phyloP scores from a whole-genome alignment of 2,888 invertebrate genomes.

The Gisinianus flammeolus region DNA sequence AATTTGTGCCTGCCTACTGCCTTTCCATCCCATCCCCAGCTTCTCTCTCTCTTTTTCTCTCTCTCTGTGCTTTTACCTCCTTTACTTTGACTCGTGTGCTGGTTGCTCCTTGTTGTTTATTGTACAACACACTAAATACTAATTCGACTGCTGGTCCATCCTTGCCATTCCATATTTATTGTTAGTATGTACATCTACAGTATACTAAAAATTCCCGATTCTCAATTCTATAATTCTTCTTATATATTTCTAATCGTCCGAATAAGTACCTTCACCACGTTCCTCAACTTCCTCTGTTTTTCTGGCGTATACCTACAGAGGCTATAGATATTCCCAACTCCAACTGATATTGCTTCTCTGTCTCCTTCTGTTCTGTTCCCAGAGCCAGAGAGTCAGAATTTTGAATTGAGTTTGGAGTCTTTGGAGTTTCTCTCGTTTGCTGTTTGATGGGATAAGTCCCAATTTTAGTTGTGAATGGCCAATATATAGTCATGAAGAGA shows the following conservation, averaged over 20 bases:
- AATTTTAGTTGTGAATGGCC: background rate
- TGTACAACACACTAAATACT: background rate
- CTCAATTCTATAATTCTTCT: background rate
- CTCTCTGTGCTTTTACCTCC: constrained; percentile 14
- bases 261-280: constrained; percentile 31
- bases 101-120: constrained; percentile 24
- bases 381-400: background rate
- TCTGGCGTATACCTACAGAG: background rate
- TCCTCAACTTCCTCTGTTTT: constrained; percentile 9
- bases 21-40: too few relatives aligned
- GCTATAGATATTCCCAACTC: background rate
- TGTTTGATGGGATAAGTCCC: background rate
- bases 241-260: constrained; percentile 24
- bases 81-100: constrained; percentile 28
- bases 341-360: background rate
- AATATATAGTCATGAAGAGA: background rate
- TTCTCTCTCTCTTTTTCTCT: too few relatives aligned
- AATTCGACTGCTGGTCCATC: background rate
- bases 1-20: constrained; percentile 37
- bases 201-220: background rate
- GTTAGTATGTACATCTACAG: background rate
- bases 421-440: too few relatives aligned
- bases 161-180: background rate
- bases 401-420: constrained; percentile 1
- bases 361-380: background rate